Base-by-base conservation (phyloP, 1,140 invertebrate species). In the Paracyclopina nana region DNA sequence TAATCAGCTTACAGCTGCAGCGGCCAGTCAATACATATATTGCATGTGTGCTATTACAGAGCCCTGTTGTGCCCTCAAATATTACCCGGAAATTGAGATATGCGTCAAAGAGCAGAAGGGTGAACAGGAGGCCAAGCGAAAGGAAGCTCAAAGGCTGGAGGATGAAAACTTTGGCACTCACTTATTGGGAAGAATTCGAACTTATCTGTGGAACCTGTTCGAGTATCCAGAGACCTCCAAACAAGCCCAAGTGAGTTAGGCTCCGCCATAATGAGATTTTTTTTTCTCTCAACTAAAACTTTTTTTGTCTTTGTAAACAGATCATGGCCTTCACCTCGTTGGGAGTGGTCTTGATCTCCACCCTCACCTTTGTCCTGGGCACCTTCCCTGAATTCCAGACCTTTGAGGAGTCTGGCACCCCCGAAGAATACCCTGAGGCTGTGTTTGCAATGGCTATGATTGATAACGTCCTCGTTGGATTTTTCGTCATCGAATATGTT, bases 91-190 rank as follows among this genome's bases (percentile, higher is more conserved):
- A 25, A 50, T 50, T 40, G 48, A 50, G 14, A 27, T 50, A 9
- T 50, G 48, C 25, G 48, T 50, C 12, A 50, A 50, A 30, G 48
- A 50, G 25, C 48, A 50, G 24, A 50, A 50, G 22, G 48, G 48
- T 16, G 48, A 50, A 38, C 48, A 50, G 16, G 29, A 50, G 30
- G 48, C 48, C 16, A 50, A 50, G 24, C 14, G 14, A 8, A 50
- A 50, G 25, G 48, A 50, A 38, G 48, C 48, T 30, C 48, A 50
- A 25, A 31, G 48, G 25, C 24, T 50, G 24, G 29, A 50, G 22
- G 48, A 50, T 24, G 48, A 50, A 38, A 38, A 50, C 38, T 50
- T 50, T 31, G 48, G 48, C 14, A 42, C 16, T 20, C 18, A 16
- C 24, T 31, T n/a, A 8, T 5, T 50, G 14, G 48, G 48, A 30